Base-by-base conservation (phyloP, 2,113 vertebrate genomes). In the Triplophysa siluroides region DNA sequence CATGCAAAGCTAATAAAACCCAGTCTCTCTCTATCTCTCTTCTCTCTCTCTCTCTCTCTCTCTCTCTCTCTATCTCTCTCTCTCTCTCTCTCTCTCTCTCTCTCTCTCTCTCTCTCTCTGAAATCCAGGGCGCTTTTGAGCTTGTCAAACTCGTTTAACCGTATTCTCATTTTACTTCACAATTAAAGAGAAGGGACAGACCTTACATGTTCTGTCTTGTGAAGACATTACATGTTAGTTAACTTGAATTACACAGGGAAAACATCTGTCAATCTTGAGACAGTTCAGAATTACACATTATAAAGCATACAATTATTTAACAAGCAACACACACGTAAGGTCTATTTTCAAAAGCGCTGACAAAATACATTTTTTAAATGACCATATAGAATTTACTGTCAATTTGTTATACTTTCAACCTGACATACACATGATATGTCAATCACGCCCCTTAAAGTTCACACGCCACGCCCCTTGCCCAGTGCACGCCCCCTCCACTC, bases 141-240 rank as follows among this genome's bases (percentile, higher is more conserved):
- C 64, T 52, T 16, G 80, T 50, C 45, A n/a, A 66, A 76, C 79
- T 66, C 62, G 79, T 84, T 82, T 66, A 69, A 50, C 73, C 26
- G 45, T 65, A 23, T 24, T 33, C 45, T 58, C 38, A 8, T 50
- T 68, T 76, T 72, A 18, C 61, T 2, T 13, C 56, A 23, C 3
- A 78, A 84, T 81, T 61, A 21, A 38, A 52, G 60, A 50, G n/a
- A 71, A 54, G 23, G 12, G 60, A 13, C n/a, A 1, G 38, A n/a
- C 24, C 16, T 13, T 41, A 76, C 83, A 23, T 81, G 83, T 58
- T 79, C 70, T 8, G 76, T 78, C 83, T 81, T 84, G 83, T 74
- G 75, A n/a, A 54, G 60, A 76, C 8, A 63, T 14, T 18, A 38
- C 23, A n/a, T 10, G 54, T 13, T 23, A 11, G 38, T 13, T 63